Evolutionary conservation across 2,113 vertebrate species (phyloP), one percentile per base, ranked within the genome.

Genomic region (rat (Rattus norvegicus)): DNA sequence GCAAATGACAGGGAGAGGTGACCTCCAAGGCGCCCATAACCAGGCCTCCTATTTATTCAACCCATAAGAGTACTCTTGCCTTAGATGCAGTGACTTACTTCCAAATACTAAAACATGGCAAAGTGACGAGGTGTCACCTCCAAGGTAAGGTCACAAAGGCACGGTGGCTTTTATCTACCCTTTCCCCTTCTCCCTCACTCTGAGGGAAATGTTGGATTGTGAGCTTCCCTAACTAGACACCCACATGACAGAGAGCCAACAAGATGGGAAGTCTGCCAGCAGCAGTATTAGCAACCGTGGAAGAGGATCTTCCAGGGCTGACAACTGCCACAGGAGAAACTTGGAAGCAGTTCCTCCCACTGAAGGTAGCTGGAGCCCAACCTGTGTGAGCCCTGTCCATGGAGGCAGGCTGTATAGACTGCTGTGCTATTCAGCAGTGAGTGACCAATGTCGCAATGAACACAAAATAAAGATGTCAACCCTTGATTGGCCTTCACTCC

Each of bases 71-170:
- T 6, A 36, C 12, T 59, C 39, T 61, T 67, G 17, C 39, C 49
- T 9, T 0, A 8, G 1, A 19, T 8, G 13, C 0, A 0, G n/a
- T 1, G 5, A 56, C 39, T 43, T 8, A 17, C 17, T 61, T 59
- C 88, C 12, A 67, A 73, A 26, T 12, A 76, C 56, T 86, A 13
- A 59, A 92, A 81, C 11, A 12, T 4, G 9, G 63, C 75, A 28
- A 56, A 59, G 43, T 14, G 30, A 80, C 19, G 30, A 28, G 30
- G 52, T 13, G 39, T 49, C 33, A 33, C 92, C 65, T n/a, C 54
- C 63, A 4, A 47, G 90, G 87, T 11, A 0, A 72, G 69, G 33
- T 47, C 24, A 65, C n/a, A 39, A 86, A 67, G 36, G n/a, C 20
- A 49, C 80, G 0, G 7, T 61, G 69, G 86, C 75, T 81, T 90